These are phyloP conservation scores for Thera britannica DNA, from an alignment of 2,888 invertebrate genomes.

Conservation along the genomic window DNA sequence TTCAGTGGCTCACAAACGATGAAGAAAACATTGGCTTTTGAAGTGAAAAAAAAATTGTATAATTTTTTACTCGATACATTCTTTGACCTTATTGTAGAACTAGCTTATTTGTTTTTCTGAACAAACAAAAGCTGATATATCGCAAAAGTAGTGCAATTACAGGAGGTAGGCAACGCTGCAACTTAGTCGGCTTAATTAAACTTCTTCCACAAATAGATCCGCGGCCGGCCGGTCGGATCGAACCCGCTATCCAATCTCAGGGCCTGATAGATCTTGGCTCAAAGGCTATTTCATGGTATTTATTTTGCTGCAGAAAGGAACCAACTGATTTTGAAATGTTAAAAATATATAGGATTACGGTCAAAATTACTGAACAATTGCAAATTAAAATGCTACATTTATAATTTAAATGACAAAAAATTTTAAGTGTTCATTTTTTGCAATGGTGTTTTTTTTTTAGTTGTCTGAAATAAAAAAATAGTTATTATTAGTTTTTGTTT, in stretches of 20 bases:
- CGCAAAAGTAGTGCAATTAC: conserved; percentile 19
- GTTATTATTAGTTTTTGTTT: no score
- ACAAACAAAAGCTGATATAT: conserved; percentile 23
- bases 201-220: conserved; percentile 17
- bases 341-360: no score
- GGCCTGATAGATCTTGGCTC: background rate
- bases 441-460: no score
- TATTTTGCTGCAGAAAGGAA: background rate
- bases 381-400: no score
- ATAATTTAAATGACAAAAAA: no score
- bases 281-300: background rate
- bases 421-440: no score
- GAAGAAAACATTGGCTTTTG: no score
- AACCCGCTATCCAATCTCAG: conserved; percentile 18
- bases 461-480: no score
- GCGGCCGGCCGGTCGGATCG: conserved; percentile 7
- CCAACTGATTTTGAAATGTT: background rate
- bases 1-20: no score
- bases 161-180: conserved; percentile 19
- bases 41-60: no score
- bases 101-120: conserved; percentile 12
- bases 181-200: conserved; percentile 29
- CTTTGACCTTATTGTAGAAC: background rate
- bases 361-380: no score
- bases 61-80: no score